Percentiles rank a stretch among this genome's conserved stretches.
Evolutionary conservation across 2,797 vertebrate genomes (phyloP).

Genomic region (Acipenser oxyrinchus): DNA sequence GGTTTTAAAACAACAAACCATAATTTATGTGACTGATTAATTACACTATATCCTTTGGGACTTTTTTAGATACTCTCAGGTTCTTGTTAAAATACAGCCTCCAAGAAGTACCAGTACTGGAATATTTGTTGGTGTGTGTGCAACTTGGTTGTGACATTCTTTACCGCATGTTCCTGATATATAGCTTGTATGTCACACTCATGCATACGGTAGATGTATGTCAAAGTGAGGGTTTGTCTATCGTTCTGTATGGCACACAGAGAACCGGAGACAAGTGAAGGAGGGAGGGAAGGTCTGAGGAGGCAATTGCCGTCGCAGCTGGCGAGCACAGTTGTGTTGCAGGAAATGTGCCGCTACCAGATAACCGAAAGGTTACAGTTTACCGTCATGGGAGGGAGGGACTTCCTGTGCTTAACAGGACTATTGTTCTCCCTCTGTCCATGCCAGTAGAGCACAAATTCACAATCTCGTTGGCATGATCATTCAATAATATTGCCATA

Average conservation of each 20-base stretch:
- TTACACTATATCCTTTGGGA: constrained; percentile 14
- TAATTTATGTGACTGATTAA: constrained; percentile 24
- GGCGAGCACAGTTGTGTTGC: constrained; percentile 7
- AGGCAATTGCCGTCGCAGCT: neutral
- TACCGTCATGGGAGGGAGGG: constrained; percentile 18
- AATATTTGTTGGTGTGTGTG: neutral
- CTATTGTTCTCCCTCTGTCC: constrained; percentile 19
- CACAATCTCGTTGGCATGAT: no score
- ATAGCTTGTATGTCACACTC: constrained; percentile 13
- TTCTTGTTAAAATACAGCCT: neutral
- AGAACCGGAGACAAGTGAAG: no score
- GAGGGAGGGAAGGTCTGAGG: neutral
- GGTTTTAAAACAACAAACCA: constrained; percentile 17
- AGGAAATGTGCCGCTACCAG: constrained; percentile 40
- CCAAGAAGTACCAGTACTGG: neutral
- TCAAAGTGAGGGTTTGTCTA: constrained; percentile 12
- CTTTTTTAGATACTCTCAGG: no score
- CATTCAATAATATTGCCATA: no score
- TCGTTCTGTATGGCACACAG: no score
- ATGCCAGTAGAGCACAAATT: neutral
- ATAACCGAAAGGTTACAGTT: constrained; percentile 29
- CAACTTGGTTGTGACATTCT: neutral
- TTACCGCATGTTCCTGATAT: neutral
- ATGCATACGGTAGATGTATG: constrained; percentile 1
- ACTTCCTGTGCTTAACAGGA: constrained; percentile 33